Evolutionary conservation across 1,140 invertebrate genomes (phyloP).

Genomic region (Drosophila funebris): DNA sequence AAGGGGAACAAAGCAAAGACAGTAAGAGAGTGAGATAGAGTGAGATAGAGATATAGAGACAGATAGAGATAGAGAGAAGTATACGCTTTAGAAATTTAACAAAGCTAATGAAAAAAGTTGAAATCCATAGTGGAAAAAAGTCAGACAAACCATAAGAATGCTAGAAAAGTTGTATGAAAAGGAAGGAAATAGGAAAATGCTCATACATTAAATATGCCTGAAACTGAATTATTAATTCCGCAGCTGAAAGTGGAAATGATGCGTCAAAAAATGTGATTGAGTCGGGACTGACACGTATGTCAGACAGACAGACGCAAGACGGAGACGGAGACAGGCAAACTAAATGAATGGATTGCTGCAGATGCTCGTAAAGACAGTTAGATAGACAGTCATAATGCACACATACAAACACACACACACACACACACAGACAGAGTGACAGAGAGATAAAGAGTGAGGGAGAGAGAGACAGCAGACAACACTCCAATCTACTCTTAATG

Average conservation of each 20-base stretch:
- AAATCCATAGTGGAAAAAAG: neutral
- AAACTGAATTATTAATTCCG: conserved; percentile 62
- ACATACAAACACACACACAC: conserved; percentile 28
- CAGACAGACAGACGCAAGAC: conserved; percentile 15
- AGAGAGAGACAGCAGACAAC: conserved; percentile 12
- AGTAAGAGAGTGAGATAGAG: neutral
- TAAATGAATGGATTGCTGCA: conserved; percentile 30
- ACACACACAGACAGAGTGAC: neutral
- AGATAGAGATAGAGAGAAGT: neutral
- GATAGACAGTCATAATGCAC: conserved; percentile 31
- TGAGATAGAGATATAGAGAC: neutral
- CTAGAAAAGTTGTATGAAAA: neutral
- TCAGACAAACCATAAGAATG: neutral
- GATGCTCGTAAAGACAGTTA: neutral
- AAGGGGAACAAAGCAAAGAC: neutral
- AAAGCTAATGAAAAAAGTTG: conserved; percentile 33
- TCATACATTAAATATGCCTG: conserved; percentile 51
- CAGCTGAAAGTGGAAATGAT: conserved; percentile 48
- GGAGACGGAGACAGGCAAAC: neutral
- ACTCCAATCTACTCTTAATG: conserved; percentile 28
- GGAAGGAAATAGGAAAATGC: conserved; percentile 2
- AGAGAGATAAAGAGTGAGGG: neutral
- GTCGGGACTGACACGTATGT: conserved; percentile 13
- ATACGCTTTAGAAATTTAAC: conserved; percentile 4
- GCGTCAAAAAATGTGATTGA: conserved; percentile 62